A percentile compares a stretch with the other conserved stretches of the same genome.
Conservation (phyloP, 2,797 vertebrate species). For the Trachurus trachurus region DNA sequence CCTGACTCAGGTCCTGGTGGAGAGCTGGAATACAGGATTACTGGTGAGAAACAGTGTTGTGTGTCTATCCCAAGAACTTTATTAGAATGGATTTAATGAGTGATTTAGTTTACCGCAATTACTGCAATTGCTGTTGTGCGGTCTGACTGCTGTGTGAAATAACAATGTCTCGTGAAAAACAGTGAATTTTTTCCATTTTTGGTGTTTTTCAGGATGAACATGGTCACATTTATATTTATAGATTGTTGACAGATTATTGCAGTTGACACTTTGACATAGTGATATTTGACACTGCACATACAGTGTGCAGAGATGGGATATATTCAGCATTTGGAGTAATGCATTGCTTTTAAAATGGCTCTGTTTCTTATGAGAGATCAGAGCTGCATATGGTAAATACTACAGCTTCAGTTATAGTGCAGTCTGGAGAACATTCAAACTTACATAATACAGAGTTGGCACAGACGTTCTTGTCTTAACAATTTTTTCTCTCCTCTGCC, state of each 20-base stretch:
- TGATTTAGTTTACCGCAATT: constrained; percentile 15
- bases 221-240: constrained; percentile 19
- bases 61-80: constrained; percentile 33
- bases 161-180: constrained; percentile 24
- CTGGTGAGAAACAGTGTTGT: constrained; percentile 83
- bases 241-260: constrained; percentile 27
- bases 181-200: constrained; percentile 18
- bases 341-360: constrained; percentile 27
- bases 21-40: constrained; percentile 89
- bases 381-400: constrained; percentile 12
- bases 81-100: constrained; percentile 32
- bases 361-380: constrained; percentile 24
- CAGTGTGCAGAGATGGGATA: not conserved
- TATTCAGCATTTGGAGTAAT: constrained; percentile 4
- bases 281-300: constrained; percentile 22
- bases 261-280: constrained; percentile 4
- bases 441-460: constrained; percentile 55
- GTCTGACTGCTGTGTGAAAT: constrained; percentile 16
- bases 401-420: constrained; percentile 22
- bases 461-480: constrained; percentile 7
- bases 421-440: constrained; percentile 33
- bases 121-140: constrained; percentile 26
- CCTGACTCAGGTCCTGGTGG: constrained; percentile 91
- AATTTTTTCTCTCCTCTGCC: not conserved
- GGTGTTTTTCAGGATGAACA: constrained; percentile 14